These are phyloP conservation scores for Panopea generosa DNA, from an alignment of 2,888 invertebrate species.

Conservation along the genomic window DNA sequence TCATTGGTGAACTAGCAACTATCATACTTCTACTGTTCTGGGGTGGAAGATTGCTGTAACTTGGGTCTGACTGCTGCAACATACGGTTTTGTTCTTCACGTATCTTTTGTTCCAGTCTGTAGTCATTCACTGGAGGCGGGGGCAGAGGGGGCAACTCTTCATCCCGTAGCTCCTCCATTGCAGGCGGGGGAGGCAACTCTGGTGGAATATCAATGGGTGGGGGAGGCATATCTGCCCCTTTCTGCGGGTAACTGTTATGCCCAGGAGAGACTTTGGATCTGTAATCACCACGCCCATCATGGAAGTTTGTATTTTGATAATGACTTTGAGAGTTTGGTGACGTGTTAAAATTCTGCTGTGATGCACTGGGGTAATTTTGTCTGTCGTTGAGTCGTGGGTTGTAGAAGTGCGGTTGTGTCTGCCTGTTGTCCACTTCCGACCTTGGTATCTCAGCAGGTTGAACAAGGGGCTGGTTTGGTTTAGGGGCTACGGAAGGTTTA, in stretches of 20 bases:
- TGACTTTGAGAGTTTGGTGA: slow-evolving; percentile 51
- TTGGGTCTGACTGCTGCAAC: slow-evolving; percentile 63
- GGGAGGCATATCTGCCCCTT: slow-evolving; percentile 73
- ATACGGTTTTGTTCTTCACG: slow-evolving; percentile 72
- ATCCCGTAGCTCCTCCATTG: slow-evolving; percentile 79
- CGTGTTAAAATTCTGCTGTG: slow-evolving; percentile 38
- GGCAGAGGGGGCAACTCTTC: slow-evolving; percentile 80
- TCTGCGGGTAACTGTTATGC: slow-evolving; percentile 53
- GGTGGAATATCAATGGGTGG: slow-evolving; percentile 88
- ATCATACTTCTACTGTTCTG: slow-evolving; percentile 51
- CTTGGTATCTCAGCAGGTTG: slow-evolving; percentile 74
- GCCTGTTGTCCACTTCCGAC: slow-evolving; percentile 72
- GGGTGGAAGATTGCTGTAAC: slow-evolving; percentile 64
- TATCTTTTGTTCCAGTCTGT: slow-evolving; percentile 88
- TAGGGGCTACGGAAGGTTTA: slow-evolving; percentile 71
- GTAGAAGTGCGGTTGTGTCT: slow-evolving; percentile 75
- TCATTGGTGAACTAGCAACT: slow-evolving; percentile 24
- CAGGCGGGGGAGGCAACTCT: slow-evolving; percentile 84
- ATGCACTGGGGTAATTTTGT: slow-evolving; percentile 37
- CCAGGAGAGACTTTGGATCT: slow-evolving; percentile 56
- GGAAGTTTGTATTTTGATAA: slow-evolving; percentile 59
- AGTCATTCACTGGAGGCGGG: slow-evolving; percentile 86
- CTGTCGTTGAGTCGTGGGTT: slow-evolving; percentile 58
- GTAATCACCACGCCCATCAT: slow-evolving; percentile 54
- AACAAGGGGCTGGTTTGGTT: slow-evolving; percentile 70